Evolutionary conservation across 2,113 vertebrate genomes (phyloP).

Genomic region (Emydocephalus ijimae): DNA sequence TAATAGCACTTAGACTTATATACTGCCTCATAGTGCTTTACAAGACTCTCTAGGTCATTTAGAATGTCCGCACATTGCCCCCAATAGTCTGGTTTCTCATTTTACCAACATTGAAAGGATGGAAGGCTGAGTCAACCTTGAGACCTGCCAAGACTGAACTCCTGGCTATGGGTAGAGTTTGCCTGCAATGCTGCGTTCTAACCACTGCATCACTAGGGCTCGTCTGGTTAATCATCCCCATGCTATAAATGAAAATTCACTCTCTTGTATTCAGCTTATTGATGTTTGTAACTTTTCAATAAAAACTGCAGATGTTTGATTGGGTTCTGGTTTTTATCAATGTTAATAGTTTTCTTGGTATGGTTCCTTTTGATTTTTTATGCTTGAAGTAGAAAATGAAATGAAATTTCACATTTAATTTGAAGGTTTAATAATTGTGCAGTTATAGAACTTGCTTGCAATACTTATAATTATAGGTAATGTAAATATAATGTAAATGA

Average conservation of each 20-base stretch:
- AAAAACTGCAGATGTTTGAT: constrained; percentile 75
- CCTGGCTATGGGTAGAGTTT: neutral
- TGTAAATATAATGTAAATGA: neutral
- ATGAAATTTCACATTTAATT: neutral
- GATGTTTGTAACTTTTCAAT: constrained; percentile 73
- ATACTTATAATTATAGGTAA: neutral
- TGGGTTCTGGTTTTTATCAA: neutral
- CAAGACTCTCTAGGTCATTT: neutral
- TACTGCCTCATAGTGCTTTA: neutral
- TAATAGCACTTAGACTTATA: neutral
- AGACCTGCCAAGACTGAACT: neutral
- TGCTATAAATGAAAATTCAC: constrained; percentile 74
- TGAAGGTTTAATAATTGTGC: neutral
- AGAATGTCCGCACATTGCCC: neutral
- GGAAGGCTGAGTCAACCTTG: neutral
- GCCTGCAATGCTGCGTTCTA: neutral
- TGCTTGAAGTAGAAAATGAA: neutral
- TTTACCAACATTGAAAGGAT: neutral
- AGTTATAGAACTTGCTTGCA: neutral
- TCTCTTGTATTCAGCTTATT: constrained; percentile 71
- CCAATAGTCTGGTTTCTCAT: neutral
- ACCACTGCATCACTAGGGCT: neutral
- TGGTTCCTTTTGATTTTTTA: neutral
- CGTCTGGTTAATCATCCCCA: constrained; percentile 72
- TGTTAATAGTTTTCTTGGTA: neutral